These are phyloP conservation scores for Corvus moneduloides DNA, from an alignment of 2,113 vertebrate species.

Conservation along the genomic window DNA sequence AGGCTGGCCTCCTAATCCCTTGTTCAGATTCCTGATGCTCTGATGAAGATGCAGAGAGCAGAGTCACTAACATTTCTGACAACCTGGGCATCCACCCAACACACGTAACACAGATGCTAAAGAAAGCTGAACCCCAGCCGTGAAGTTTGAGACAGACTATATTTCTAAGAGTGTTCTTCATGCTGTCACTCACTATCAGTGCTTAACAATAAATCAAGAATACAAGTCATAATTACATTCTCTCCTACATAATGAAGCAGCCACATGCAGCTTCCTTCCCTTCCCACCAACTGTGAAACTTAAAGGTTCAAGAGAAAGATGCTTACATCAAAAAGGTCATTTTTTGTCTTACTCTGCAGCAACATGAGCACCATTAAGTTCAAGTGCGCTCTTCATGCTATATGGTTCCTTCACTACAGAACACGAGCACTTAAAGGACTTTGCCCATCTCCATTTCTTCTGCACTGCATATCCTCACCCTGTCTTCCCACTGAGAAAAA, in stretches of 20 bases:
- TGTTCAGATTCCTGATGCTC: not conserved
- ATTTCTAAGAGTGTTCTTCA: not conserved
- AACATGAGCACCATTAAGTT: not conserved
- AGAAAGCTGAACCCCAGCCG: not conserved
- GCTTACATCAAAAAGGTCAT: not conserved
- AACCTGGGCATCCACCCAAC: not conserved
- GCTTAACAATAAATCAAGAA: conserved; percentile 1
- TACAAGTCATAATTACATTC: not conserved
- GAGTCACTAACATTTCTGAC: not conserved
- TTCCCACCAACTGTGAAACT: conserved; percentile 29
- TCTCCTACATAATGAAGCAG: conserved; percentile 24
- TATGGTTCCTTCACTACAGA: not conserved
- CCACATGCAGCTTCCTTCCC: not conserved
- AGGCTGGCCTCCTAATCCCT: not conserved
- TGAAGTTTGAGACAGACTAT: not conserved
- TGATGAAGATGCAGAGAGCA: not conserved
- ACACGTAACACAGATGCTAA: not conserved
- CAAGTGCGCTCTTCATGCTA: not conserved
- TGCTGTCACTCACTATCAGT: not conserved
- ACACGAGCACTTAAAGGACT: rapidly evolving
- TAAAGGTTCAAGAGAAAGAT: not conserved
- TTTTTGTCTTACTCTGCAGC: not conserved
- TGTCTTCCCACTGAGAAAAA: not conserved
- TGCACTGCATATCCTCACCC: not conserved
- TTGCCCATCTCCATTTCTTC: not conserved